Conservation (phyloP, 2,113 vertebrate genomes). For the Petroica traversi region DNA sequence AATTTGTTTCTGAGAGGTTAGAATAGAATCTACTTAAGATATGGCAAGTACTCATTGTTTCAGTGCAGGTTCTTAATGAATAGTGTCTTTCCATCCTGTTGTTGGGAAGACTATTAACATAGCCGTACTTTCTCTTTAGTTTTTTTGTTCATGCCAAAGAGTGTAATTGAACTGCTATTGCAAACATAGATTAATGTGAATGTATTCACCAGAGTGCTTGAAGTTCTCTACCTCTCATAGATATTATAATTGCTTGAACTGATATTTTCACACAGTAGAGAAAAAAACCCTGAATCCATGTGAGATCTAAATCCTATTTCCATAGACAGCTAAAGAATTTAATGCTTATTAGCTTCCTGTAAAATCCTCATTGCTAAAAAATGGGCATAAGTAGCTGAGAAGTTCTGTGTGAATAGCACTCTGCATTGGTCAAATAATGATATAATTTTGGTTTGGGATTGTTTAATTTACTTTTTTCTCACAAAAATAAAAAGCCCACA, state of each 20-base stretch:
- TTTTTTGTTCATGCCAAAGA: conserved; percentile 20
- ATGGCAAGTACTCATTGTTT: neutral
- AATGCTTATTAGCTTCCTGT: neutral
- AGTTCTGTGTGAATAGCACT: neutral
- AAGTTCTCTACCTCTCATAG: conserved; percentile 32
- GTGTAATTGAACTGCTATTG: neutral
- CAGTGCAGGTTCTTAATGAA: neutral
- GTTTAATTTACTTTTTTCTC: neutral
- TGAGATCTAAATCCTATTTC: neutral
- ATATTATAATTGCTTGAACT: neutral
- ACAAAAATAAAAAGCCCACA: neutral
- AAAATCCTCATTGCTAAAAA: neutral
- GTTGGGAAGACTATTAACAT: neutral
- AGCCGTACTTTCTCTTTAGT: neutral
- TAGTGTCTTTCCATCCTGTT: neutral
- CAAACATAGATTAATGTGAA: neutral
- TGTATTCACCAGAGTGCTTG: conserved; percentile 11
- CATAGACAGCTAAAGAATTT: neutral
- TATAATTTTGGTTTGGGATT: neutral
- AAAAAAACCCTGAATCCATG: neutral
- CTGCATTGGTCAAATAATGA: neutral
- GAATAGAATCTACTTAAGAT: neutral
- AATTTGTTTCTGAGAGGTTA: neutral
- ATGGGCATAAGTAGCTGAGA: neutral
- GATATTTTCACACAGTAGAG: neutral